Percentiles rank a stretch among this genome's conserved stretches.
Conservation (phyloP, 2,113 vertebrate genomes). For the Cariama cristata region DNA sequence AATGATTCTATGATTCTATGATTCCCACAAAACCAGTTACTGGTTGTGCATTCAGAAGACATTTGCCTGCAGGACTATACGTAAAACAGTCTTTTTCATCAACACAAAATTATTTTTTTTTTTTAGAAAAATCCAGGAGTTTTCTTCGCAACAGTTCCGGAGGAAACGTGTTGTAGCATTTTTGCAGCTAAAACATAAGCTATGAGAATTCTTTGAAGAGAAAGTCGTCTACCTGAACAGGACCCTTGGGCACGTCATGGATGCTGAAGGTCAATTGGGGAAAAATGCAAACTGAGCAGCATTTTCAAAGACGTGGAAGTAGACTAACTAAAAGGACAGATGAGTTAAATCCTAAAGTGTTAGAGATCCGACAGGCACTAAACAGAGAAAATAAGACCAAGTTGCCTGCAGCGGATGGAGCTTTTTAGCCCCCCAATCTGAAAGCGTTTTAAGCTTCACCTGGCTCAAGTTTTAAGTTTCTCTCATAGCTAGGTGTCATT, state of each 20-base stretch:
- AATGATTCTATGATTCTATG: too few relatives aligned
- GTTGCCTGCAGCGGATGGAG: background rate
- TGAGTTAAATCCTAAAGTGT: background rate
- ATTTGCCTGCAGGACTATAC: background rate
- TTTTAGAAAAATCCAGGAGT: background rate
- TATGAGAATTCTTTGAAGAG: background rate
- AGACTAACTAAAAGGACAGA: background rate
- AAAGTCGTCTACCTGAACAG: fast-evolving
- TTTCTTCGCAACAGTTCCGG: background rate
- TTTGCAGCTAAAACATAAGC: background rate
- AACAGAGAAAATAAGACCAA: too few relatives aligned
- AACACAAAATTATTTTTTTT: background rate
- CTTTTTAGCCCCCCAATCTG: background rate
- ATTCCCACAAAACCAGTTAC: background rate
- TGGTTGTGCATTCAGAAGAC: background rate
- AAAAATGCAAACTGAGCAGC: background rate
- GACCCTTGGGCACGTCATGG: fast-evolving
- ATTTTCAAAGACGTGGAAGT: background rate
- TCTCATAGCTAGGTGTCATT: background rate
- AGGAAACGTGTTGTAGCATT: fast-evolving
- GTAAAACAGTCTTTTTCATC: background rate
- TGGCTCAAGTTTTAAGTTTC: too few relatives aligned
- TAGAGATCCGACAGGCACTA: too few relatives aligned
- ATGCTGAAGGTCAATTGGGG: background rate
- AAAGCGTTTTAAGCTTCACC: fast-evolving